Evolutionary conservation across 2,113 vertebrate genomes (phyloP).

Genomic region (Madoqua kirkii): DNA sequence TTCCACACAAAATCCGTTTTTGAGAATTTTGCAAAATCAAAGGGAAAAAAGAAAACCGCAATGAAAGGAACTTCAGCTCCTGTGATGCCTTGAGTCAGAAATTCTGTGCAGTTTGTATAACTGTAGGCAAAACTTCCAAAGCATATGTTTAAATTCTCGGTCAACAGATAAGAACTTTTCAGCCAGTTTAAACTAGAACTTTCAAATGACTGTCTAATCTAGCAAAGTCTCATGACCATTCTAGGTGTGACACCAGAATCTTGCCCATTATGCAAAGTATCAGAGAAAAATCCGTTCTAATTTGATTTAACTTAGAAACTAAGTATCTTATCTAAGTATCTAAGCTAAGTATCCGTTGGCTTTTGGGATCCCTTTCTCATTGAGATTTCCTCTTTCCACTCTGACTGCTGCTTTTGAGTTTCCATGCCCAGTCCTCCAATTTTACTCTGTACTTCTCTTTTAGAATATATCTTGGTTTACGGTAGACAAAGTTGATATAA

Average conservation of each 20-base stretch:
- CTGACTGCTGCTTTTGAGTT: background rate
- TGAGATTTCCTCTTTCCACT: background rate
- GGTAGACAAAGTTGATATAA: background rate
- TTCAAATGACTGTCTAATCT: background rate
- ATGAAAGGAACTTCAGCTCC: conserved; percentile 26
- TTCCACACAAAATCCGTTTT: conserved; percentile 61
- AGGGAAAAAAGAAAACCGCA: conserved; percentile 54
- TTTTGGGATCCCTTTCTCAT: background rate
- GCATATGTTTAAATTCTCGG: background rate
- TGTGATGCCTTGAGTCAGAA: background rate
- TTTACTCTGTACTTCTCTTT: background rate
- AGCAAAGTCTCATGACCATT: background rate
- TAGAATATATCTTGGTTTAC: background rate
- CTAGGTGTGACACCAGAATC: background rate
- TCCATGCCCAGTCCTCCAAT: background rate
- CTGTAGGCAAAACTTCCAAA: background rate
- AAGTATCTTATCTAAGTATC: no score
- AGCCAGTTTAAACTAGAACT: background rate
- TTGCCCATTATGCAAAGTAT: background rate
- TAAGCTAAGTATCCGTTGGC: no score
- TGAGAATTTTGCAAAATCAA: conserved; percentile 59
- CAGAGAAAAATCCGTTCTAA: background rate
- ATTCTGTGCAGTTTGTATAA: background rate
- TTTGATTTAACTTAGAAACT: background rate
- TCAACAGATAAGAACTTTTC: background rate